These are phyloP conservation scores for Ptychadena robeensis DNA, from an alignment of 2,797 vertebrate species.

Conservation along the genomic window DNA sequence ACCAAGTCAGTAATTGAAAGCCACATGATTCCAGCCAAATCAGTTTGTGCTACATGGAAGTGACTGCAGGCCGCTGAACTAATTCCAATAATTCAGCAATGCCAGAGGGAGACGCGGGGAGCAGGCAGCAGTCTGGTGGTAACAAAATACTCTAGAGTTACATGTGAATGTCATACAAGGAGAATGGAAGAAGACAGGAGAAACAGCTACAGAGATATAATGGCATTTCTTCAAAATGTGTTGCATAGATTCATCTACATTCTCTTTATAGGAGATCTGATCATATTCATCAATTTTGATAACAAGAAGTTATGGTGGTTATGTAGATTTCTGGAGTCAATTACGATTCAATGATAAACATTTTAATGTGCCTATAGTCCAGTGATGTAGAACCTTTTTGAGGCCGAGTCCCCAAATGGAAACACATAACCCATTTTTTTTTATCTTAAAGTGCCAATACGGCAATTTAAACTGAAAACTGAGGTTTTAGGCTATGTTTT, in stretches of 20 bases:
- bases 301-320: not conserved
- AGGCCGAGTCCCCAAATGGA: no score
- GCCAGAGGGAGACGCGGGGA: not conserved
- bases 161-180: constrained; percentile 1
- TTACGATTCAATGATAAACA: no score
- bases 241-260: not conserved
- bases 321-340: no score
- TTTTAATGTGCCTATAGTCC: no score
- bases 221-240: not conserved
- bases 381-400: no score
- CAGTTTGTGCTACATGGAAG: not conserved
- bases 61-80: not conserved
- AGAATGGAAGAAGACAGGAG: not conserved
- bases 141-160: not conserved
- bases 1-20: constrained; percentile 1
- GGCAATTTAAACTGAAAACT: no score
- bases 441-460: no score
- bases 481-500: no score
- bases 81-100: constrained; percentile 10
- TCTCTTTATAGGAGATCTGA: not conserved
- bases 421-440: no score
- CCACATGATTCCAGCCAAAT: not conserved
- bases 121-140: not conserved
- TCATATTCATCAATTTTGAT: not conserved
- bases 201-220: not conserved